phyloP scores from a whole-genome alignment of 2,888 invertebrate species.

The Stenichneumon culpator region DNA sequence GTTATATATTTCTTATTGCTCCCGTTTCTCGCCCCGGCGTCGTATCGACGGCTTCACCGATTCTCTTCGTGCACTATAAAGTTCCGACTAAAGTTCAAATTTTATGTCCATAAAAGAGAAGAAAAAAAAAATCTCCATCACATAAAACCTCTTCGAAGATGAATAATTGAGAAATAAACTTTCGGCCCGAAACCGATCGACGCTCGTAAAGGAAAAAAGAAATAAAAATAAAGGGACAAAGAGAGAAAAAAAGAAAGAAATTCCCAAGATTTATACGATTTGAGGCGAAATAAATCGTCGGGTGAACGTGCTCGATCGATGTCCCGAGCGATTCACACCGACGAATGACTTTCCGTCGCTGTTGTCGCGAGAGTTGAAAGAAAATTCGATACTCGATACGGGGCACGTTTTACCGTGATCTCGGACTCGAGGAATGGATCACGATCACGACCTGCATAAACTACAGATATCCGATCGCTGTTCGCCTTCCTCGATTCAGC shows the following conservation, averaged over 20 bases:
- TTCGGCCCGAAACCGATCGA: constrained; percentile 1
- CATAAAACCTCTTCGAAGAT: neutral
- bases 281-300: neutral
- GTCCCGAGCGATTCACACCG: constrained; percentile 31
- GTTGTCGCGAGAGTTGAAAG: constrained; percentile 25
- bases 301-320: constrained; percentile 29
- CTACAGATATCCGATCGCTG: constrained; percentile 57
- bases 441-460: constrained; percentile 69
- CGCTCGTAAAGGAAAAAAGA: neutral
- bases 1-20: constrained; percentile 46
- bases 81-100: neutral
- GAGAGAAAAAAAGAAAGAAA: constrained; percentile 2
- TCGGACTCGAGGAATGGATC: constrained; percentile 67
- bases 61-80: neutral
- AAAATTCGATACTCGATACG: constrained; percentile 43
- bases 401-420: constrained; percentile 65
- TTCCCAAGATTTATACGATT: constrained; percentile 7
- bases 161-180: neutral
- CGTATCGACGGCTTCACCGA: constrained; percentile 1
- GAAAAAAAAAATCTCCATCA: neutral
- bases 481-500: constrained; percentile 32
- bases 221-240: neutral
- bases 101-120: neutral
- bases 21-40: neutral
- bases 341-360: constrained; percentile 22